Conservation (phyloP, 2,797 vertebrate species). For the Leucoraja ocellata region DNA sequence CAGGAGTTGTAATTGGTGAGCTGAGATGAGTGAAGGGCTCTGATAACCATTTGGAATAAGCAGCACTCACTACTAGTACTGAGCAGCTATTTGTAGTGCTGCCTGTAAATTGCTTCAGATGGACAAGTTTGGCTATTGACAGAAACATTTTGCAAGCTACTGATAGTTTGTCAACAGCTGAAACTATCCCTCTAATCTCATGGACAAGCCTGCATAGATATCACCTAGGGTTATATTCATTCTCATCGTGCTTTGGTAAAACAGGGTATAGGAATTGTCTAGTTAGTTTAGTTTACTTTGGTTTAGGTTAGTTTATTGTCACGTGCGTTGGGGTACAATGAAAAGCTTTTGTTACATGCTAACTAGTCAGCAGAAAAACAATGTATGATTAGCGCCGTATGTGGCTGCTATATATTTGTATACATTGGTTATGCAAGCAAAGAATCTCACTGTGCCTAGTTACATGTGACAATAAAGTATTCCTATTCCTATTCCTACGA, state of each 20-base stretch:
- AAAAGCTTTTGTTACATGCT: too few relatives aligned
- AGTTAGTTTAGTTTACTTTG: too few relatives aligned
- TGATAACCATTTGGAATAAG: background rate
- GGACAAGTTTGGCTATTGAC: background rate
- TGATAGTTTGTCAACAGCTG: background rate
- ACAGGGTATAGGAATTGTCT: background rate
- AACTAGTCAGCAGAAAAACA: too few relatives aligned
- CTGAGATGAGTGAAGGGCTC: background rate
- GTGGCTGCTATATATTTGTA: too few relatives aligned
- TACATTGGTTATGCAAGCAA: too few relatives aligned
- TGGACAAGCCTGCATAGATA: background rate
- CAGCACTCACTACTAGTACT: background rate
- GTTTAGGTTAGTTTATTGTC: too few relatives aligned
- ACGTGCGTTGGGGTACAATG: too few relatives aligned
- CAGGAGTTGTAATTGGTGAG: background rate
- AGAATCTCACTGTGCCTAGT: too few relatives aligned
- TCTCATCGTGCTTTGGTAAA: background rate
- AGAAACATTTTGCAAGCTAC: background rate
- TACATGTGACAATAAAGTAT: too few relatives aligned
- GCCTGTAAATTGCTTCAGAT: background rate
- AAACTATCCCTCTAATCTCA: background rate
- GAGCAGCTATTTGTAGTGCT: background rate
- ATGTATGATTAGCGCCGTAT: too few relatives aligned
- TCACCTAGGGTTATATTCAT: background rate
- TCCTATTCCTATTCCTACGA: too few relatives aligned